Percentiles rank a stretch among this genome's conserved stretches.
Conservation (phyloP, 2,797 vertebrate species). For the Tokudaia muenninki region DNA sequence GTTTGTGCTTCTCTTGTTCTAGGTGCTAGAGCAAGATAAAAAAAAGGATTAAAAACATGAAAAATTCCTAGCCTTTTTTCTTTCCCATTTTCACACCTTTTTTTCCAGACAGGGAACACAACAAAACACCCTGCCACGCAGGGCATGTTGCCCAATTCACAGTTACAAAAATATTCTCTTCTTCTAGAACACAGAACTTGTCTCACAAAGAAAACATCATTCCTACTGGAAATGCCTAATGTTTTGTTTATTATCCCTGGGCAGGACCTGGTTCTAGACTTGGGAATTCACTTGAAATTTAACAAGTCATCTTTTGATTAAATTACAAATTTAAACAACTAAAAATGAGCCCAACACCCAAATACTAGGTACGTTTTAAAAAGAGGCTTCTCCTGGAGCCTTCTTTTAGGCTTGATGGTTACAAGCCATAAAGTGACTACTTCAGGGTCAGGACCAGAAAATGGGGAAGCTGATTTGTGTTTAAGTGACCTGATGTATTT, state of each 20-base stretch:
- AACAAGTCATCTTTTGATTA: conserved; percentile 14
- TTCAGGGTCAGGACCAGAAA: conserved; percentile 29
- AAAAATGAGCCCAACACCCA: conserved; percentile 18
- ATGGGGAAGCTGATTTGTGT: neutral
- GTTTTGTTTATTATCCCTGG: conserved; percentile 28
- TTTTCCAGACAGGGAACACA: neutral
- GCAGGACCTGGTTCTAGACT: neutral
- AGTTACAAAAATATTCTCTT: conserved; percentile 57
- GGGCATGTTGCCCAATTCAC: conserved; percentile 38
- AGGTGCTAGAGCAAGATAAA: conserved; percentile 90
- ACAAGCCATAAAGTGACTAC: conserved; percentile 4
- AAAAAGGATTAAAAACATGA: neutral
- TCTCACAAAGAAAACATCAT: conserved; percentile 30
- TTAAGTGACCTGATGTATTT: conserved; percentile 6
- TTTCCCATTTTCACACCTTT: neutral
- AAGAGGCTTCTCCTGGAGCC: conserved; percentile 6
- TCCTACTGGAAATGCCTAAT: conserved; percentile 39
- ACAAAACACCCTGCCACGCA: neutral
- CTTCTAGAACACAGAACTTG: neutral
- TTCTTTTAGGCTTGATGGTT: neutral
- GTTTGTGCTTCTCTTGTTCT: conserved; percentile 98
- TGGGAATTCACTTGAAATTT: conserved; percentile 50
- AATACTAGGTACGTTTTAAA: neutral
- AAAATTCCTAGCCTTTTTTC: neutral
- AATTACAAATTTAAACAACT: conserved; percentile 65